Conservation (phyloP, 2,113 vertebrate species). For the Arothron firmamentum region DNA sequence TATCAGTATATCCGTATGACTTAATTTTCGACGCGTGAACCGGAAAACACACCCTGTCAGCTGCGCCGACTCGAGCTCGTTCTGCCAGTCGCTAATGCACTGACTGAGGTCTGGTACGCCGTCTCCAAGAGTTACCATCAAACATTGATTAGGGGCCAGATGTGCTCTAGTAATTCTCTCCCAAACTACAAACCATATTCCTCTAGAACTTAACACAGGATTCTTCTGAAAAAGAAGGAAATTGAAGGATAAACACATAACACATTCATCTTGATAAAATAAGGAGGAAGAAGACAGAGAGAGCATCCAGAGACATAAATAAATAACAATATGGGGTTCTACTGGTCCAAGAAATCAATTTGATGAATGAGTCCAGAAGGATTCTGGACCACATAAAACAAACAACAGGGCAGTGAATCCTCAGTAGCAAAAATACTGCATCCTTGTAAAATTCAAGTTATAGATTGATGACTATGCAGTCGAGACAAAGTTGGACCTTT, state of each 20-base stretch:
- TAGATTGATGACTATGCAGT: too few relatives aligned
- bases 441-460: too few relatives aligned
- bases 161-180: slow-evolving; percentile 2
- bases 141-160: slow-evolving; percentile 39
- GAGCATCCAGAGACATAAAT: too few relatives aligned
- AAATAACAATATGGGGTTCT: too few relatives aligned
- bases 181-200: neutral
- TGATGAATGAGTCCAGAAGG: neutral
- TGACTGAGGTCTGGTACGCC: neutral
- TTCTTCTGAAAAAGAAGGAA: too few relatives aligned
- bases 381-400: neutral
- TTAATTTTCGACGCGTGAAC: neutral
- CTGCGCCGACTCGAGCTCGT: slow-evolving; percentile 14
- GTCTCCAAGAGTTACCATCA: slow-evolving; percentile 7
- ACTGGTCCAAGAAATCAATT: neutral
- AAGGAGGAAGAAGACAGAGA: too few relatives aligned
- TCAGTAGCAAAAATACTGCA: neutral
- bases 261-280: too few relatives aligned
- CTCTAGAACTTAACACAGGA: neutral
- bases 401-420: neutral
- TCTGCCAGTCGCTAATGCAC: slow-evolving; percentile 36
- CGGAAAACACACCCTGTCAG: neutral
- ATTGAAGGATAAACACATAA: too few relatives aligned
- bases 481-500: too few relatives aligned
- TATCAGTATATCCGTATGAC: too few relatives aligned